Conservation (phyloP, 1,140 invertebrate species). For the Metopolophium dirhodum region DNA sequence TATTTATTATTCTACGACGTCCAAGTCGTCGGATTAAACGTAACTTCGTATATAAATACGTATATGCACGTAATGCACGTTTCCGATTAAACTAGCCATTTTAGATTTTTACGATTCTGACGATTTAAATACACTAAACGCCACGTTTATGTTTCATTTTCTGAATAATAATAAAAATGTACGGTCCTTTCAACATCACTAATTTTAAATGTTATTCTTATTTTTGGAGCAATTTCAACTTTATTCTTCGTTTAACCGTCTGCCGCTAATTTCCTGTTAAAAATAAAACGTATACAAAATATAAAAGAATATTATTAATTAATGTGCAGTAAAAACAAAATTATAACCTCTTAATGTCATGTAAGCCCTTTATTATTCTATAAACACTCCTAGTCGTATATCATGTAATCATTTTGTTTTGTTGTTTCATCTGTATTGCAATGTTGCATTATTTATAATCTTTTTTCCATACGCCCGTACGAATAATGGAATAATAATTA, state of each 20-base stretch:
- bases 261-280: neutral
- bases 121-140: neutral
- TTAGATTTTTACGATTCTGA: neutral
- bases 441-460: neutral
- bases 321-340: conserved; percentile 19
- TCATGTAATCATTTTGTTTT: neutral
- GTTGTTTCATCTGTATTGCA: conserved; percentile 6
- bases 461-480: neutral
- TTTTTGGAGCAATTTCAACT: conserved; percentile 25
- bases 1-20: neutral
- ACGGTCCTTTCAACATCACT: neutral
- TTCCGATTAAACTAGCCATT: neutral
- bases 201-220: conserved; percentile 13
- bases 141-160: neutral
- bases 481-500: neutral
- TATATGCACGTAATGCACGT: neutral
- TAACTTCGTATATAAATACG: neutral
- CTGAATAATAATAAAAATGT: neutral
- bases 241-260: neutral
- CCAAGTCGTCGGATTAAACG: too few relatives aligned
- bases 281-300: neutral
- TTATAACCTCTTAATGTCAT: neutral
- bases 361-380: neutral
- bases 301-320: conserved; percentile 5
- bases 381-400: too few relatives aligned